Evolutionary conservation across 2,797 vertebrate genomes (phyloP), one percentile per base, ranked within the genome.

Genomic region (Acipenser transmontanus): DNA sequence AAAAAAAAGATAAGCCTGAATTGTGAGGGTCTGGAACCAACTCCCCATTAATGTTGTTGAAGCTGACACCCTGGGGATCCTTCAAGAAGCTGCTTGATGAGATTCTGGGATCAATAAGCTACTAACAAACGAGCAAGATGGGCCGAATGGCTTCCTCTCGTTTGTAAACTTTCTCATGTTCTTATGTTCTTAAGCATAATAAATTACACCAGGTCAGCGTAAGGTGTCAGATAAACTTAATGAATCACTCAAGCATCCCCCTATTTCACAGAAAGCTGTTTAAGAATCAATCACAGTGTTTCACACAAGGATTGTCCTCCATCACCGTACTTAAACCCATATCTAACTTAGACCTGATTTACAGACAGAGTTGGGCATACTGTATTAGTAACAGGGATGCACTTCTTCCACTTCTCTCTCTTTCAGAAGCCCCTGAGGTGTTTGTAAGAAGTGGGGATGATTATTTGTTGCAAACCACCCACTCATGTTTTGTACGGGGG

Each of bases 211-310:
- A 1, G 7, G 10, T 49, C 51, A 17, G 12, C 69, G 50, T 50
- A 14, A 54, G 64, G 54, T 51, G 65, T 50, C 11, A 50, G 10
- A 48, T 20, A 34, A 12, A 60, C 9, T 7, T 80, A 83, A 87
- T 84, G 74, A 84, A 80, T 70, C 75, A 77, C 76, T 76, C 65
- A 62, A 47, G 77, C 69, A 69, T 77, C 70, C 54, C 61, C 67
- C 59, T n/a, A 50, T 48, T 52, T 50, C 34, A 34, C 34, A 34
- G 34, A 34, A 34, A 34, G 34, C 34, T 34, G 65, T 7, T n/a
- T 11, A 57, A 57, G 11, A 11, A 11, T n/a, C 54, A 57, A 57
- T 57, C 54, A 57, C 12, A 57, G 12, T 13, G 6, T n/a, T 57
- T 57, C 54, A 57, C 54, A 57, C 14, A 1, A n/a, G 12, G 12